Conservation (phyloP, 2,888 invertebrate species). For the Limnephilus lunatus region DNA sequence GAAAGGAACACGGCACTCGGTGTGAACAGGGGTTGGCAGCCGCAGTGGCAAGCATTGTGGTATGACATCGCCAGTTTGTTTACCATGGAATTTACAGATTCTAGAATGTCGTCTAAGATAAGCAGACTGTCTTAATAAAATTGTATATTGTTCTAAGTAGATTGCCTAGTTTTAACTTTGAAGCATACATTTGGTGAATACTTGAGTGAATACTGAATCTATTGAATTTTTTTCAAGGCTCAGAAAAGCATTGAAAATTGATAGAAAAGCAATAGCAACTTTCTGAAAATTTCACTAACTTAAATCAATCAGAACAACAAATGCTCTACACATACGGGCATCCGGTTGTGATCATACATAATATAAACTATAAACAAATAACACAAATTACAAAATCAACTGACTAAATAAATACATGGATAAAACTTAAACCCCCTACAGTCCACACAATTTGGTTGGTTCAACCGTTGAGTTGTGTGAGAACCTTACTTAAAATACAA, state of each 20-base stretch:
- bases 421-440: background rate
- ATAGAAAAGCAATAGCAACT: background rate
- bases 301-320: conserved; percentile 27
- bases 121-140: background rate
- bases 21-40: background rate
- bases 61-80: background rate
- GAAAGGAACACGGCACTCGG: conserved; percentile 55
- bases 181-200: background rate
- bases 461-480: too few species aligned
- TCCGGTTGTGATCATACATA: conserved; percentile 12
- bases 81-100: background rate
- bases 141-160: too few species aligned
- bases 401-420: background rate
- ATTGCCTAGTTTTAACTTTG: background rate
- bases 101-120: background rate
- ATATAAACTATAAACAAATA: background rate
- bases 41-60: background rate
- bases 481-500: too few species aligned
- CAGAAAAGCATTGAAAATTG: background rate
- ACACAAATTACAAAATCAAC: background rate
- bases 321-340: conserved; percentile 22
- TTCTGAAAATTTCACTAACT: too few species aligned
- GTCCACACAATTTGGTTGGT: too few species aligned
- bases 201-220: background rate
- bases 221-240: background rate